A percentile compares a stretch with the other conserved stretches of the same genome.
These are phyloP conservation scores for Tholera decimalis DNA, from an alignment of 2,888 invertebrate species.

Conservation along the genomic window DNA sequence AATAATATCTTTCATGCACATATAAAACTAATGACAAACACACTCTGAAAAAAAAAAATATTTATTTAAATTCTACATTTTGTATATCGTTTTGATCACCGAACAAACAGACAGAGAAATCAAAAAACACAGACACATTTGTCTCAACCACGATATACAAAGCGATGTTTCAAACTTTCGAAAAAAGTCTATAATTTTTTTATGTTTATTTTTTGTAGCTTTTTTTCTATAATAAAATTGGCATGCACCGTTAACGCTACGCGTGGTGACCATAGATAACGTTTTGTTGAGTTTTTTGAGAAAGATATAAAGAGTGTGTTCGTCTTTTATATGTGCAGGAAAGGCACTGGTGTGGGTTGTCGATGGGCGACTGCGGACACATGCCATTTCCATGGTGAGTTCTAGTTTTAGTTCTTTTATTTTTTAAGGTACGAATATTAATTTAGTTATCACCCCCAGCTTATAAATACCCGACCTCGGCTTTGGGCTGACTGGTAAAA, in stretches of 20 bases:
- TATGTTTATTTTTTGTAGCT: slow-evolving; percentile 85
- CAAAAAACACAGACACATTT: slow-evolving; percentile 69
- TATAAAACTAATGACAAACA: slow-evolving; percentile 90
- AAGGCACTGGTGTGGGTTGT: slow-evolving; percentile 75
- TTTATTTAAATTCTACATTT: slow-evolving; percentile 71
- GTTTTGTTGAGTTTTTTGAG: slow-evolving; percentile 61
- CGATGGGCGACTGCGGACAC: slow-evolving; percentile 62
- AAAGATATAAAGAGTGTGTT: slow-evolving; percentile 88
- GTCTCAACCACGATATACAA: slow-evolving; percentile 69
- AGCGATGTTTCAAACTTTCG: slow-evolving; percentile 53
- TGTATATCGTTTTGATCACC: slow-evolving; percentile 70
- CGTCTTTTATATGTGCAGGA: slow-evolving; percentile 91
- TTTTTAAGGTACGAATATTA: slow-evolving; percentile 1
- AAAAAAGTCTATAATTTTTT: slow-evolving; percentile 68
- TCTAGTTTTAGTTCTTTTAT: slow-evolving; percentile 53
- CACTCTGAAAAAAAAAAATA: slow-evolving; percentile 82
- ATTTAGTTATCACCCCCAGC: too few relatives aligned
- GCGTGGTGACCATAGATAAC: slow-evolving; percentile 73
- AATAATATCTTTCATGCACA: slow-evolving; percentile 89
- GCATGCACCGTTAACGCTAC: slow-evolving; percentile 88
- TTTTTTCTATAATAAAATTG: slow-evolving; percentile 84
- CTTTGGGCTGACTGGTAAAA: neutral
- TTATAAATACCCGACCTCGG: neutral
- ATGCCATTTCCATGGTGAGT: slow-evolving; percentile 73
- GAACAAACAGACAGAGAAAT: slow-evolving; percentile 70